Conservation (phyloP, 2,888 invertebrate species). For the Phalangium opilio region DNA sequence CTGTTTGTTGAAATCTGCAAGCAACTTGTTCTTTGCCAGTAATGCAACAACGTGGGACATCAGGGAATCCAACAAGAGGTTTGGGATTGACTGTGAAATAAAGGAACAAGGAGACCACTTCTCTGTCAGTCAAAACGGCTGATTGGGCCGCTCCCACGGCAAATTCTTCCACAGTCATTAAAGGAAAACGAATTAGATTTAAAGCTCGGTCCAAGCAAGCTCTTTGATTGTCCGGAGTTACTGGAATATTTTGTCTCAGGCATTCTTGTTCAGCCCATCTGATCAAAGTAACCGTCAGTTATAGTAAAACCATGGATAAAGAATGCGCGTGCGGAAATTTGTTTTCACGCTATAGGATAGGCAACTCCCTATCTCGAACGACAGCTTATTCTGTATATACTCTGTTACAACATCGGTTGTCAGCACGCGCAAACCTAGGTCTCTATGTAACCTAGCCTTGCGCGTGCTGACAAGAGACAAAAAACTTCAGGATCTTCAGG, state of each 20-base stretch:
- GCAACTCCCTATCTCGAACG: too few species aligned
- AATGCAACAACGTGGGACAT: conserved; percentile 50
- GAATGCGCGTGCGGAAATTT: too few species aligned
- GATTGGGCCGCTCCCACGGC: conserved; percentile 59
- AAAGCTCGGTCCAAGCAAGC: conserved; percentile 51
- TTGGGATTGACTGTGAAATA: conserved; percentile 50
- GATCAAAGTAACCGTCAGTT: conserved; percentile 7
- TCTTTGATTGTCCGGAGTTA: conserved; percentile 51
- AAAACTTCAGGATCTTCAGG: neutral
- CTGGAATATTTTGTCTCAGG: conserved; percentile 44
- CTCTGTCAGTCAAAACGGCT: conserved; percentile 55
- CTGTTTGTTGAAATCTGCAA: conserved; percentile 55
- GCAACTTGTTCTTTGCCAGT: conserved; percentile 61
- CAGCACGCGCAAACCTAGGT: too few species aligned
- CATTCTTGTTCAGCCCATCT: conserved; percentile 63
- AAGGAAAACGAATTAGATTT: conserved; percentile 56
- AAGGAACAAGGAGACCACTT: conserved; percentile 44
- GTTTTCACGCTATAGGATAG: too few species aligned
- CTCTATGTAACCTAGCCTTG: too few species aligned
- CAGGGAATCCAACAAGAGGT: conserved; percentile 51
- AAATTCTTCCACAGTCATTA: conserved; percentile 75
- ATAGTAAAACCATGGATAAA: too few species aligned
- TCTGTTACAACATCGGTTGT: too few species aligned
- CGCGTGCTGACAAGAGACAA: too few species aligned
- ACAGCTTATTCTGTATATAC: too few species aligned